Evolutionary conservation across 2,797 vertebrate genomes (phyloP), one percentile per base, ranked within the genome.

Genomic region (Pteropus rufus): DNA sequence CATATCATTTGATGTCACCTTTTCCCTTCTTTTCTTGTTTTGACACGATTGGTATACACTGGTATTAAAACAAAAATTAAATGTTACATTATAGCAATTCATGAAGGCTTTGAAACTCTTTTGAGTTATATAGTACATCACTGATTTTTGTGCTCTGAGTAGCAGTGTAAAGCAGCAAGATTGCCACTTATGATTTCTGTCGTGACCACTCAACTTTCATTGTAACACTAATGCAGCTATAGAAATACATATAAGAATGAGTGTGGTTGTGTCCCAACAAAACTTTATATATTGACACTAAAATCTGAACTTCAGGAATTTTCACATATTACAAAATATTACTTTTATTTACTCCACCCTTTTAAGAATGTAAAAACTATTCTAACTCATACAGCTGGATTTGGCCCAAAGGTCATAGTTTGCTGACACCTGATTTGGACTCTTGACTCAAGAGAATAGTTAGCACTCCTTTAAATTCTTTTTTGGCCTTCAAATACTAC

Each of bases 11-110:
- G 34, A 92, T 67, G 72, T 65, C 16, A 12, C 21, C 31, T 7
- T 85, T 60, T 85, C n/a, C 75, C 5, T 89, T 58, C 24, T 67
- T 65, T 89, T 86, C 21, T 81, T 21, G 15, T 92, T 89, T 90
- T 60, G 21, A 86, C 44, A 75, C 60, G 44, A 34, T 31, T 62
- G 10, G 34, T 90, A 46, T 62, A 56, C 2, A 41, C 41, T 85
- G 7, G n/a, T 76, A 70, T 93, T 93, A 82, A 96, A 96, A 91
- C 67, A 91, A 91, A 94, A 93, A 69, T 46, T 81, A 70, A 80
- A 49, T 76, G 75, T 69, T 60, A 89, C 26, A 34, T 75, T 89
- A 46, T 18, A 85, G 19, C 73, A 86, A 34, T 81, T 85, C 11
- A 54, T 56, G 60, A 76, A 67, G 52, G 7, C 14, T 62, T 86